These are phyloP conservation scores for Temnothorax rugatulus DNA, from an alignment of 2,888 invertebrate species.

Conservation along the genomic window DNA sequence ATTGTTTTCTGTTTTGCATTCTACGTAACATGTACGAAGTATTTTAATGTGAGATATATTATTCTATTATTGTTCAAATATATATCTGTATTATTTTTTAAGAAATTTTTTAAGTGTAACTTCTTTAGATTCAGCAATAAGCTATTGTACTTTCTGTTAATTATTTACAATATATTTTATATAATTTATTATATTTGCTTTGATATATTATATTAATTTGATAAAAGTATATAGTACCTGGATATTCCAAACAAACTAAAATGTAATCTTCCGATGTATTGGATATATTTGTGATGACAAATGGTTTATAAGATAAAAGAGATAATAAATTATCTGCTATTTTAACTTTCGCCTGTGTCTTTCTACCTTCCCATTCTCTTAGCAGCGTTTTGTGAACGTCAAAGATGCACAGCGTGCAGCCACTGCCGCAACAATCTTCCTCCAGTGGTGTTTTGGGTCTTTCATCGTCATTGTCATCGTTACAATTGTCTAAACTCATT, in stretches of 20 bases:
- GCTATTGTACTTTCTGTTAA: constrained; percentile 40
- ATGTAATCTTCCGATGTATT: constrained; percentile 71
- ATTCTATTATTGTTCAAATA: not conserved
- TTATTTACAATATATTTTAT: constrained; percentile 37
- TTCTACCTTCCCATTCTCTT: constrained; percentile 77
- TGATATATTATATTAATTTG: not conserved
- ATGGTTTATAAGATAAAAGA: constrained; percentile 71
- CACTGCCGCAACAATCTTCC: constrained; percentile 83
- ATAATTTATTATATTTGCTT: not conserved
- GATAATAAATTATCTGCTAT: constrained; percentile 68
- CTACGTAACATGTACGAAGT: constrained; percentile 20
- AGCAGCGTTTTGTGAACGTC: constrained; percentile 80
- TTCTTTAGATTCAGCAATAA: not conserved
- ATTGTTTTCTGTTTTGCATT: constrained; percentile 51
- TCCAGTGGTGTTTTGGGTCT: constrained; percentile 78
- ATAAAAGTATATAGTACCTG: constrained; percentile 65
- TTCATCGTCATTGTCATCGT: constrained; percentile 48
- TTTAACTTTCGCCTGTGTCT: constrained; percentile 55
- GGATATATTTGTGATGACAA: constrained; percentile 65
- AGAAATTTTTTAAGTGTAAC: not conserved
- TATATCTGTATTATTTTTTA: not conserved
- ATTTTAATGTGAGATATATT: not conserved
- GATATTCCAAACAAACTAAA: constrained; percentile 69
- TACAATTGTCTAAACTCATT: constrained; percentile 48
- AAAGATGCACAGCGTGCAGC: constrained; percentile 82